These are phyloP conservation scores for Diuraphis noxia DNA, from an alignment of 1,140 invertebrate species.

Conservation along the genomic window DNA sequence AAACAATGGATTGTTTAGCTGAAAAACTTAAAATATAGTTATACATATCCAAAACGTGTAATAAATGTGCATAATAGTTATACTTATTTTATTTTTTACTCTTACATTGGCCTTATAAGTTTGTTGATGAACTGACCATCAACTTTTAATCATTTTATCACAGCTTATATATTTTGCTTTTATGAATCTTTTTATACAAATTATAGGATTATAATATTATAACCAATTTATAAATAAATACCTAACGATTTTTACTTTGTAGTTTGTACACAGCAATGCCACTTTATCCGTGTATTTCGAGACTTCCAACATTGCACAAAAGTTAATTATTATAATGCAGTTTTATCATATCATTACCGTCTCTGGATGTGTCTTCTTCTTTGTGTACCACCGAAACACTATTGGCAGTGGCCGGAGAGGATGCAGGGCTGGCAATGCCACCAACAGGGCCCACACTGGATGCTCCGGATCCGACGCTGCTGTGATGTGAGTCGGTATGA, in stretches of 20 bases:
- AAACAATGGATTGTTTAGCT: neutral
- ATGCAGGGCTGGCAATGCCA: slow-evolving; percentile 56
- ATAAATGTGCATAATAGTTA: neutral
- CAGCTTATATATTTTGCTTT: neutral
- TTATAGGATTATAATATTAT: neutral
- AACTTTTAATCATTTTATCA: neutral
- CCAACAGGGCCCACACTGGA: slow-evolving; percentile 55
- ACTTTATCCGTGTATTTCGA: neutral
- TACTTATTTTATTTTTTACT: neutral
- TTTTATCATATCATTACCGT: neutral
- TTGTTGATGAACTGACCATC: neutral
- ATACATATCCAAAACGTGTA: neutral
- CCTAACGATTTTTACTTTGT: neutral
- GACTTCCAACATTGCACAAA: neutral
- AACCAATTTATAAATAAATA: no score
- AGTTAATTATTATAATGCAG: neutral
- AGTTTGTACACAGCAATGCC: neutral
- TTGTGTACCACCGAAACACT: slow-evolving; percentile 48
- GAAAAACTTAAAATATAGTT: neutral
- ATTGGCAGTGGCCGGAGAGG: slow-evolving; percentile 47
- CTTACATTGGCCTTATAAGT: neutral
- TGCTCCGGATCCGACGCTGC: slow-evolving; percentile 55
- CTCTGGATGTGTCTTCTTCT: slow-evolving; percentile 53
- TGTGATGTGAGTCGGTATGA: slow-evolving; percentile 54
- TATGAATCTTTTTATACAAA: neutral